A percentile compares a stretch with the other conserved stretches of the same genome.
These are phyloP conservation scores for Myiopsitta monachus DNA, from an alignment of 2,113 vertebrate genomes.

Conservation along the genomic window DNA sequence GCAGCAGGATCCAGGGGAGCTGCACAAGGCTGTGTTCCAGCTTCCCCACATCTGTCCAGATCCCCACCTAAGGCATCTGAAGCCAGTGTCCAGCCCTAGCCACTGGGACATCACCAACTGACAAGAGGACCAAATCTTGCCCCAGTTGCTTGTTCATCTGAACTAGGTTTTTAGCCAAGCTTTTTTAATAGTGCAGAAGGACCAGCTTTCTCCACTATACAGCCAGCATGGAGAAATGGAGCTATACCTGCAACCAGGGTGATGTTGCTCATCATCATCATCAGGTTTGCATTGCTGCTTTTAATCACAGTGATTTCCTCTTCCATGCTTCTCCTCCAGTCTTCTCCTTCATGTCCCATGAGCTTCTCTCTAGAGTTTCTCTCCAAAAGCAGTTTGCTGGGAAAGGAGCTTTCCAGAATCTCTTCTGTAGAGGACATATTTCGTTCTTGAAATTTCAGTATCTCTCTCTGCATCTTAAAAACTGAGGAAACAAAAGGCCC, in stretches of 20 bases:
- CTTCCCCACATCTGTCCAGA: not conserved
- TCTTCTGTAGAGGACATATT: not conserved
- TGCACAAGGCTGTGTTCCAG: not conserved
- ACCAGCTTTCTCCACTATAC: not conserved
- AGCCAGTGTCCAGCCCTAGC: not conserved
- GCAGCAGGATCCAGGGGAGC: accelerated
- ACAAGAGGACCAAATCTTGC: not conserved
- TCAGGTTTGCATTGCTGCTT: slow-evolving; percentile 22
- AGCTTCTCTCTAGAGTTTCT: not conserved
- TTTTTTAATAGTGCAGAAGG: not conserved
- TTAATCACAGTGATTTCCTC: slow-evolving; percentile 48
- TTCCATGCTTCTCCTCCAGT: slow-evolving; percentile 6
- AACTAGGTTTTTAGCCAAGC: not conserved
- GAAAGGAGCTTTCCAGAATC: not conserved
- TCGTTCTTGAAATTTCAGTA: not conserved
- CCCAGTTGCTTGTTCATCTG: not conserved
- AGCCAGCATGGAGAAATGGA: not conserved
- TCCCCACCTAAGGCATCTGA: not conserved
- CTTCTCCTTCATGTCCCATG: not conserved
- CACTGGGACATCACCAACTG: not conserved
- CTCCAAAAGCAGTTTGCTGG: not conserved
- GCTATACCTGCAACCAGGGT: slow-evolving; percentile 28
- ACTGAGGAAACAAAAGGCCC: slow-evolving; percentile 49
- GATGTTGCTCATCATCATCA: slow-evolving; percentile 54
- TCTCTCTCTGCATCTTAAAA: slow-evolving; percentile 16